phyloP scores from a whole-genome alignment of 2,888 invertebrate genomes.

The Rotaria sp. region DNA sequence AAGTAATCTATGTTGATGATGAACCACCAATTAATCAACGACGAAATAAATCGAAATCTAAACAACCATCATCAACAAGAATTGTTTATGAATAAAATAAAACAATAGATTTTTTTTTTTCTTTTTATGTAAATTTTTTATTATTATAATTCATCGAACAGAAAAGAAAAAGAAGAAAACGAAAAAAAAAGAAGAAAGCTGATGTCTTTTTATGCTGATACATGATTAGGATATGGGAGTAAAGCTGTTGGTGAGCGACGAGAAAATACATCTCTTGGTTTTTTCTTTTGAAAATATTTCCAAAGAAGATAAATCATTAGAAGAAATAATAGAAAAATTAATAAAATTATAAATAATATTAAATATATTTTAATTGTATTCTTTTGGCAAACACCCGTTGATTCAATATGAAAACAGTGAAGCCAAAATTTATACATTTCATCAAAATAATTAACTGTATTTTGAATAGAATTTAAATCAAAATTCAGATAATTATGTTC shows the following conservation, averaged over 20 bases:
- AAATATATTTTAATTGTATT: not conserved
- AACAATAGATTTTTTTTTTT: not conserved
- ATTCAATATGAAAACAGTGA: not conserved
- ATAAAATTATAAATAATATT: not conserved
- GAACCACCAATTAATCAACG: not conserved
- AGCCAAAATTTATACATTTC: slow-evolving; percentile 18
- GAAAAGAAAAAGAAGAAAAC: not conserved
- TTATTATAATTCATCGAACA: not conserved
- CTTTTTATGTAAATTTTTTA: not conserved
- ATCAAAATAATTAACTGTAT: not conserved
- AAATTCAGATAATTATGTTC: not conserved
- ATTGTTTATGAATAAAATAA: not conserved
- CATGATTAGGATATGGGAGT: not conserved
- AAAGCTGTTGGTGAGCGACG: not conserved
- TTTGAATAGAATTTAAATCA: not conserved
- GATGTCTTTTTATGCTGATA: not conserved
- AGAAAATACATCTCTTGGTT: not conserved
- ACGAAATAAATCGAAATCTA: not conserved
- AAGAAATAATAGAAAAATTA: not conserved
- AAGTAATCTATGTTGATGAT: not conserved
- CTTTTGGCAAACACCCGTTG: not conserved
- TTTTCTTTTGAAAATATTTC: not conserved
- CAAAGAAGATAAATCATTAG: not conserved
- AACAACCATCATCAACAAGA: not conserved
- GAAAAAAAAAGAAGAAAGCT: not conserved